These are phyloP conservation scores for Gnathonemus echidnorhynchus DNA, from an alignment of 2,113 vertebrate species.

Conservation along the genomic window DNA sequence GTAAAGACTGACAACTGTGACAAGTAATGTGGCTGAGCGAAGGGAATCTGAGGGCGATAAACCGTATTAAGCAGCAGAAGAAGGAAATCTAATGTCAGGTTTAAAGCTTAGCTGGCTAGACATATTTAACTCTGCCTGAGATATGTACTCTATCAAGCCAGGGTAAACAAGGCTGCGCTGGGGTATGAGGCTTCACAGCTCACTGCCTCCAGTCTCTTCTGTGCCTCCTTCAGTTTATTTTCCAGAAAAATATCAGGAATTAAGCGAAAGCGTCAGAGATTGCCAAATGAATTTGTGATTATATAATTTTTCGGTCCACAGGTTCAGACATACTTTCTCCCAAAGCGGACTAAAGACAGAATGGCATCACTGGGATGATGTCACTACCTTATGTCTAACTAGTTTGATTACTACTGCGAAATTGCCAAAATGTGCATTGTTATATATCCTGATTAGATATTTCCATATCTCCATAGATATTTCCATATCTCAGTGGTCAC, in stretches of 20 bases:
- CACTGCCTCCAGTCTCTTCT: neutral
- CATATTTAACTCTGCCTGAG: neutral
- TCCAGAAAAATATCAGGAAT: neutral
- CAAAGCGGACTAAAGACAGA: neutral
- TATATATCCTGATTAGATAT: neutral
- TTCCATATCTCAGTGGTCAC: neutral
- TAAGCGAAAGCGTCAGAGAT: neutral
- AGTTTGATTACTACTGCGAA: neutral
- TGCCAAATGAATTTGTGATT: neutral
- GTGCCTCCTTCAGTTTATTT: neutral
- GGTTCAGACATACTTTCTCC: neutral
- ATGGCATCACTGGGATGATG: neutral
- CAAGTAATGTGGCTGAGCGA: neutral
- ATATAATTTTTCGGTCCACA: neutral
- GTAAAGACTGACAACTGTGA: neutral
- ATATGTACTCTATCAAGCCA: neutral
- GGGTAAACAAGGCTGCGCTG: neutral
- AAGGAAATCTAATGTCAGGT: conserved; percentile 1
- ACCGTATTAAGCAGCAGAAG: neutral
- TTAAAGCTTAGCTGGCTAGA: neutral
- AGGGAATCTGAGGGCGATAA: neutral
- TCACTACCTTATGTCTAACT: neutral
- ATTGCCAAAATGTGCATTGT: neutral
- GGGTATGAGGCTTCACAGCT: neutral
- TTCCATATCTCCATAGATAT: neutral